These are phyloP conservation scores for Neofelis nebulosa DNA, from an alignment of 2,113 vertebrate species.

Conservation along the genomic window DNA sequence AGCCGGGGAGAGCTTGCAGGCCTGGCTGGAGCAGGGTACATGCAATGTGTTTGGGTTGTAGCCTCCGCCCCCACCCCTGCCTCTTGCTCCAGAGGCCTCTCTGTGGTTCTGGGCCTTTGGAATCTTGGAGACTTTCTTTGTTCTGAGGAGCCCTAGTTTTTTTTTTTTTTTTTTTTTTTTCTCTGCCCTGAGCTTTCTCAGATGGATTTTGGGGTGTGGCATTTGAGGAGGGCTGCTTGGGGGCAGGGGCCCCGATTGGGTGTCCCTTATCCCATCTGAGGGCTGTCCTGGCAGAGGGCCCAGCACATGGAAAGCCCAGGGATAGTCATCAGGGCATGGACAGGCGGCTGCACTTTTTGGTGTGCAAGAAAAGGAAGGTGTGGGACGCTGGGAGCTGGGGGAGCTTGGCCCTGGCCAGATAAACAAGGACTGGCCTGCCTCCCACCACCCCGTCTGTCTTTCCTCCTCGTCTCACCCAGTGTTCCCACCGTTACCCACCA, in stretches of 20 bases:
- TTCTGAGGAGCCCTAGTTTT: not conserved
- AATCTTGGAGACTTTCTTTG: not conserved
- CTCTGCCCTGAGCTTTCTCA: not conserved
- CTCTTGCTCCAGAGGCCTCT: not conserved
- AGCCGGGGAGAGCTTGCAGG: not conserved
- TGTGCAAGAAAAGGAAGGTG: not conserved
- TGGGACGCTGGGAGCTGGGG: not conserved
- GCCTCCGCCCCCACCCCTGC: not conserved
- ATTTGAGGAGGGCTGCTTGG: not conserved
- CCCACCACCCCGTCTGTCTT: accelerated
- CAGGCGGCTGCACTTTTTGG: not conserved
- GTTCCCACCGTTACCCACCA: accelerated
- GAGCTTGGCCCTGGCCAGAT: not conserved
- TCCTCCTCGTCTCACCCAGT: accelerated
- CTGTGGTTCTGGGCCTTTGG: not conserved
- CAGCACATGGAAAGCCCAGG: not conserved
- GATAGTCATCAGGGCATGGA: not conserved
- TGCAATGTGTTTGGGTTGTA: not conserved
- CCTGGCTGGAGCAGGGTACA: not conserved
- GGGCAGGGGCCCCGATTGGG: not conserved
- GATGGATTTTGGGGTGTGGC: not conserved
- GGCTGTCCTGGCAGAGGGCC: not conserved
- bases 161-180: not conserved
- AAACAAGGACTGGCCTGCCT: too few species aligned
- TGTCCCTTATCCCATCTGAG: not conserved